Base-by-base conservation (phyloP, 2,797 vertebrate species). In the Melopsittacus undulatus region DNA sequence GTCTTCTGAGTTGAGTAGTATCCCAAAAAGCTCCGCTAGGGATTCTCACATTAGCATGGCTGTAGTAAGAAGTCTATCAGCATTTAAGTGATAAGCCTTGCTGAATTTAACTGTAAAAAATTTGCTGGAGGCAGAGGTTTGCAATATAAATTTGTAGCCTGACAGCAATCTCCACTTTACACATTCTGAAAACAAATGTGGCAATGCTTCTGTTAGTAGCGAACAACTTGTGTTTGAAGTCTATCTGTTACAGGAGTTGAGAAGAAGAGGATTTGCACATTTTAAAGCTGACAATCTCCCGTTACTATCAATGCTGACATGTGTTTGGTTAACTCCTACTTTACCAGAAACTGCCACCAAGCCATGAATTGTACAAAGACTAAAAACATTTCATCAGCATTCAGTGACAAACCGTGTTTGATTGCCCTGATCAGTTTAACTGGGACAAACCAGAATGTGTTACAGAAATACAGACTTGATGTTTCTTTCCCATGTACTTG, bases 101-200 rank as follows among this genome's bases (percentile, higher is more conserved):
- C 51, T 92, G 70, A 81, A 94, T 88, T 96, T 80, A 90, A 91
- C 79, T 57, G 79, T 17, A 43, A 79, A 79, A 95, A 94, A 95
- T 36, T 42, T 94, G 80, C 89, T 95, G 43, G 49, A 90, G 85
- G 94, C 87, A 90, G 62, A 66, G 83, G 82, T 77, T 95, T 92
- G 84, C n/a, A 76, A 92, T 82, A 67, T 59, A 77, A 93, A 85
- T 96, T 94, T 96, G 70, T 66, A 83, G 80, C 90, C 66, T 36
- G 54, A 76, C 81, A 87, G 86, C 77, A 73, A 89, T 93, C 97
- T 95, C 90, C 69, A 82, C 61, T 83, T 92, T 82, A 80, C 86
- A 95, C 86, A 78, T 79, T 95, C 79, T 88, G 75, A 94, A 94
- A 97, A 95, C 79, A 95, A 96, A 94, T 64, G 89, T 94, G 89